Evolutionary conservation across 2,888 invertebrate genomes (phyloP).

Genomic region (Anticlea derivata): DNA sequence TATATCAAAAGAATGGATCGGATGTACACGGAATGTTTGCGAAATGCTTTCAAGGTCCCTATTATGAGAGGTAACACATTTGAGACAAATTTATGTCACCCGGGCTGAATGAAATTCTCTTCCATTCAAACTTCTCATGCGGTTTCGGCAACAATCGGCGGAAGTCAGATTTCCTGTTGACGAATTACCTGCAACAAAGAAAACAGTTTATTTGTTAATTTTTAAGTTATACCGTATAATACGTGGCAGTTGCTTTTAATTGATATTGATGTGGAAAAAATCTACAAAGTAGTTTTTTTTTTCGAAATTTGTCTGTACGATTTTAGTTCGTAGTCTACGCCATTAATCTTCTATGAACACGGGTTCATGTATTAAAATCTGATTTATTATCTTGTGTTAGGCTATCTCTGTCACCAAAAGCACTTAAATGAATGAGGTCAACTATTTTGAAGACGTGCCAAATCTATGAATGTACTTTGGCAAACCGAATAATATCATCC

Average conservation of each 20-base stretch:
- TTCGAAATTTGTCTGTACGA: background rate
- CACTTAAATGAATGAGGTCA: slow-evolving; percentile 38
- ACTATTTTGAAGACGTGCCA: slow-evolving; percentile 39
- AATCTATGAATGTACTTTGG: slow-evolving; percentile 39
- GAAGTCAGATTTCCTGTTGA: slow-evolving; percentile 57
- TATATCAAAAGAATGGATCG: slow-evolving; percentile 64
- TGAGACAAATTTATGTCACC: slow-evolving; percentile 67
- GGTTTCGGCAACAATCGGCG: slow-evolving; percentile 54
- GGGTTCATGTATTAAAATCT: slow-evolving; percentile 10
- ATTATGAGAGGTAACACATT: slow-evolving; percentile 43
- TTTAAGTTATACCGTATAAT: slow-evolving; percentile 31
- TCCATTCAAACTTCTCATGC: slow-evolving; percentile 45
- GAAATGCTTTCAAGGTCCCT: slow-evolving; percentile 55
- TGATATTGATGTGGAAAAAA: slow-evolving; percentile 20
- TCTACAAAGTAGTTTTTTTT: background rate
- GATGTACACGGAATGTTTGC: slow-evolving; percentile 61
- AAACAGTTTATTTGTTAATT: slow-evolving; percentile 48
- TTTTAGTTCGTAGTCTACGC: slow-evolving; percentile 1
- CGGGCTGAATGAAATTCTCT: slow-evolving; percentile 47
- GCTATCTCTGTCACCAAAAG: slow-evolving; percentile 35
- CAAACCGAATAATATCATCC: slow-evolving; percentile 33
- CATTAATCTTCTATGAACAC: slow-evolving; percentile 10
- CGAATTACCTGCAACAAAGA: slow-evolving; percentile 72
- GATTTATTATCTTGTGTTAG: slow-evolving; percentile 29
- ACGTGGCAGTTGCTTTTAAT: slow-evolving; percentile 25